These are phyloP conservation scores for Nycteola revayana DNA, from an alignment of 2,888 invertebrate species.

Conservation along the genomic window DNA sequence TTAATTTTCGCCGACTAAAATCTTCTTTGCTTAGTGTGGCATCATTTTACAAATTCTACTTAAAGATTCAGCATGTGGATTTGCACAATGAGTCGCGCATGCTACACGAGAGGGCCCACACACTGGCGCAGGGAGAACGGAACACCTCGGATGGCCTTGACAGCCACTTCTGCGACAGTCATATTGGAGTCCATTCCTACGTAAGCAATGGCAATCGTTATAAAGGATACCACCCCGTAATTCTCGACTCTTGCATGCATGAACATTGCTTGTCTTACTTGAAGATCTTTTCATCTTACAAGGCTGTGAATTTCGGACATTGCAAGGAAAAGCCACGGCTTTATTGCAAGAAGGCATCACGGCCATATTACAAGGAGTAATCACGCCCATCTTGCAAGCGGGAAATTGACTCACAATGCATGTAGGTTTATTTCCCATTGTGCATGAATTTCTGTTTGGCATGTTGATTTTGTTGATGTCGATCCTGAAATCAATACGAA, in stretches of 20 bases:
- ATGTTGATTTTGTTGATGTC: no score
- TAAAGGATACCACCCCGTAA: constrained; percentile 74
- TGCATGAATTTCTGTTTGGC: no score
- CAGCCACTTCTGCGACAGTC: constrained; percentile 78
- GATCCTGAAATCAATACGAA: no score
- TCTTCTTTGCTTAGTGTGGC: constrained; percentile 4
- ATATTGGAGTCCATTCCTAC: constrained; percentile 81
- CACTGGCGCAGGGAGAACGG: constrained; percentile 51
- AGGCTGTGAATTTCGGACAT: no score
- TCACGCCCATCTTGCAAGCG: no score
- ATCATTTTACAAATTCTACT: constrained; percentile 52
- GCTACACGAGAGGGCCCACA: constrained; percentile 60
- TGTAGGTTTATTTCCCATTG: no score
- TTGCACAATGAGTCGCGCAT: constrained; percentile 51
- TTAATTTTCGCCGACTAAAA: no score
- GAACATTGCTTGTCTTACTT: constrained; percentile 21
- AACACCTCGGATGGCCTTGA: constrained; percentile 60
- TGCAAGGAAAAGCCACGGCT: no score
- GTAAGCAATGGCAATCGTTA: constrained; percentile 78
- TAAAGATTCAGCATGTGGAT: constrained; percentile 65
- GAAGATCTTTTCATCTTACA: background rate
- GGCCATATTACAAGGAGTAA: no score
- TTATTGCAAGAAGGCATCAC: no score
- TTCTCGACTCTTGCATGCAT: constrained; percentile 64
- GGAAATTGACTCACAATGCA: no score